Evolutionary conservation across 2,888 invertebrate genomes (phyloP).

Genomic region (Rhodophaea formosa): DNA sequence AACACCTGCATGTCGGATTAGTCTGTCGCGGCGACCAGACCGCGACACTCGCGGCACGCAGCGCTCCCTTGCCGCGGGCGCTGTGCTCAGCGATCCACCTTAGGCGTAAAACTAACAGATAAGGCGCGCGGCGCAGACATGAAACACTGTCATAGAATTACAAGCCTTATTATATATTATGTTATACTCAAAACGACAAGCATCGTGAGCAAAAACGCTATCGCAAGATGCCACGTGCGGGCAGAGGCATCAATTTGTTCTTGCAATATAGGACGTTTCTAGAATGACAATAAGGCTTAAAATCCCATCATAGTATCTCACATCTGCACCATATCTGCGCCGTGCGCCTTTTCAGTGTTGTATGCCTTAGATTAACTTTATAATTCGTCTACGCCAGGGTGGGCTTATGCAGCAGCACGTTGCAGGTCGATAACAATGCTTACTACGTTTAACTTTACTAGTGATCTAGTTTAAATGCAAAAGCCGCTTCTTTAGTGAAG

Average conservation of each 20-base stretch:
- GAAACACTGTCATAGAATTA: neutral
- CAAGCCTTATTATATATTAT: too few species aligned
- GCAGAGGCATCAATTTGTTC: too few species aligned
- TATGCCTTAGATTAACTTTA: neutral
- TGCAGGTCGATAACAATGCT: neutral
- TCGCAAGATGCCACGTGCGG: too few species aligned
- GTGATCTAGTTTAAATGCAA: neutral
- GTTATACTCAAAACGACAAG: too few species aligned
- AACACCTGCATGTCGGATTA: neutral
- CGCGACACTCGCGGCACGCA: neutral
- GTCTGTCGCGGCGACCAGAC: neutral
- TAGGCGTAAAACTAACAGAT: neutral
- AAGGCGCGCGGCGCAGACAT: too few species aligned
- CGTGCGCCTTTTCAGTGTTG: neutral
- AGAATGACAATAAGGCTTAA: too few species aligned
- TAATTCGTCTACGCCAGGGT: conserved; percentile 15
- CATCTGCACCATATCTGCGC: too few species aligned
- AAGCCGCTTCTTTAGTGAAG: neutral
- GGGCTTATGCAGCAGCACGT: conserved; percentile 8
- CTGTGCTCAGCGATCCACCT: neutral
- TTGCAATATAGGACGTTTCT: too few species aligned
- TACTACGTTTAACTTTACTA: neutral
- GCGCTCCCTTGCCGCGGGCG: neutral
- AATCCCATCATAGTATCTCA: too few species aligned
- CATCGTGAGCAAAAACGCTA: too few species aligned